Conservation (phyloP, 2,113 vertebrate species). For the Spheniscus mendiculus region DNA sequence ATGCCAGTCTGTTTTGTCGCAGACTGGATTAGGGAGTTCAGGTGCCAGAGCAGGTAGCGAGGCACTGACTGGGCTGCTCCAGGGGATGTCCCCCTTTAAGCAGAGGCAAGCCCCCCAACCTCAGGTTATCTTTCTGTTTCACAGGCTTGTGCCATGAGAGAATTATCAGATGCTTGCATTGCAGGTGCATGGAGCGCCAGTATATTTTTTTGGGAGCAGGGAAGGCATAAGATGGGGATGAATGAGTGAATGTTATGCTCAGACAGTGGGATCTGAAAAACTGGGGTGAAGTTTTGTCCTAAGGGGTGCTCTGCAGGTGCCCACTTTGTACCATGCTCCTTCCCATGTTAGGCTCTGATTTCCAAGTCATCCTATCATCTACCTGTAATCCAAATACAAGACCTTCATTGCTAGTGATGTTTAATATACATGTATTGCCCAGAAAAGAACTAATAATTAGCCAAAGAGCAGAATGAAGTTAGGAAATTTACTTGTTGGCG, state of each 20-base stretch:
- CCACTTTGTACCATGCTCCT: too few relatives aligned
- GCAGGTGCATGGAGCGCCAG: background rate
- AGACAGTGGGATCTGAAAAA: too few relatives aligned
- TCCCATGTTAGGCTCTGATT: too few relatives aligned
- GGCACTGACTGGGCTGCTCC: too few relatives aligned
- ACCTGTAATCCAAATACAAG: too few relatives aligned
- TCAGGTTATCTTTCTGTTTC: background rate
- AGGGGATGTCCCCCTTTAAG: background rate
- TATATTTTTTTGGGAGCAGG: background rate
- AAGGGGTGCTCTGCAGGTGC: too few relatives aligned
- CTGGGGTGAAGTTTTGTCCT: too few relatives aligned
- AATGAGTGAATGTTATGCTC: background rate
- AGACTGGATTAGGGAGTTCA: background rate
- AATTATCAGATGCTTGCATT: background rate
- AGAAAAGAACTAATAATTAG: background rate
- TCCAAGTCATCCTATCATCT: too few relatives aligned
- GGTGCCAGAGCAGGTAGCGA: background rate
- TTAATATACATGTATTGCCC: too few relatives aligned
- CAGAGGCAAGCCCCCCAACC: background rate
- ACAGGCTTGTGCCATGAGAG: background rate
- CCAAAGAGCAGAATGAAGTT: background rate
- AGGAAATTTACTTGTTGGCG: background rate
- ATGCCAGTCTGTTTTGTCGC: rapidly evolving
- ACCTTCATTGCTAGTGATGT: too few relatives aligned
- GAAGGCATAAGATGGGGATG: background rate